Evolutionary conservation across 2,113 vertebrate species (phyloP), one percentile per base, ranked within the genome.

Genomic region (Triplophysa dalaica): DNA sequence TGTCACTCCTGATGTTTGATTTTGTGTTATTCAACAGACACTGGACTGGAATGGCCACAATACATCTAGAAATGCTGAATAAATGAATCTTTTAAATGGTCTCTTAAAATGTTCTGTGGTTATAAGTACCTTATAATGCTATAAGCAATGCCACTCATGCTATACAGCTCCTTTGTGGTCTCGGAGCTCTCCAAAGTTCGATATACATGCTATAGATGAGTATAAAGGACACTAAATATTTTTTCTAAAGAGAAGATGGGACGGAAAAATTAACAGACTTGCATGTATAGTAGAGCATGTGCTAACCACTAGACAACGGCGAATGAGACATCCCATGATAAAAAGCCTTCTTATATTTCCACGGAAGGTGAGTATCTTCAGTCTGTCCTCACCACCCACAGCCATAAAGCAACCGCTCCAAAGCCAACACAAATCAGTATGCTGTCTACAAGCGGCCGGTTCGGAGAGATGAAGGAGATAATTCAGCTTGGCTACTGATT

Each of bases 341-440:
- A 75, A 24, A 24, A 48, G 24, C 13, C 0, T 60, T 41, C 50
- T 72, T 48, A 29, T 19, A 78, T 77, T 76, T 75, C 11, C 67
- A 75, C 19, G 19, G 21, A 62, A 77, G 58, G 19, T 38, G 41
- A 48, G 56, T 48, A 52, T 60, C 22, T 72, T 76, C 66, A 72
- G 62, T 65, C 54, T 45, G 58, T 80, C 61, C 21, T 70, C 77
- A 45, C 72, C 80, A 61, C 80, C 70, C 77, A 81, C 65, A 19
- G 26, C 33, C 70, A 72, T 77, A 52, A 56, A 73, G 72, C 19
- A 67, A 76, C 26, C 16, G 72, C 70, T 67, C 63, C 63, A 75
- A 75, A 54, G 62, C 54, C 74, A 77, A 66, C 78, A 77, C 82
- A 80, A 80, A 83, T 77, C 60, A 56, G 73, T 24, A 52, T 41